Conservation (phyloP, 2,888 invertebrate genomes). For the Acronicta psi region DNA sequence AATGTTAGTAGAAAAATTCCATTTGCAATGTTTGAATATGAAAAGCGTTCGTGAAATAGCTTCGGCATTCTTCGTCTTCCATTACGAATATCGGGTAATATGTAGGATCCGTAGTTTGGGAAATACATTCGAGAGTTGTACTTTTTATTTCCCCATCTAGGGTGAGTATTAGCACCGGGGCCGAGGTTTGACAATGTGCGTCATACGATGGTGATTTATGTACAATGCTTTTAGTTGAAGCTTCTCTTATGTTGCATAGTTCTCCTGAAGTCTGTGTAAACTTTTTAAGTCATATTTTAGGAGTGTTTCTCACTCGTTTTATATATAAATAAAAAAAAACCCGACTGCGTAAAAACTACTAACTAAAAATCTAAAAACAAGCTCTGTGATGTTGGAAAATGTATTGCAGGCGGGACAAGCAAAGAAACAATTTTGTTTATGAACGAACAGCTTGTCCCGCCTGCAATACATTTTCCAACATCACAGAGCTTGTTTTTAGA, state of each 20-base stretch:
- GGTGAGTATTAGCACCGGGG: constrained; percentile 5
- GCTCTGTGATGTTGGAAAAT: too few relatives aligned
- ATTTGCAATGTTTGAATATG: constrained; percentile 51
- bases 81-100: constrained; percentile 52
- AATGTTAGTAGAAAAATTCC: constrained; percentile 50
- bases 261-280: constrained; percentile 35
- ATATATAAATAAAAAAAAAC: too few relatives aligned
- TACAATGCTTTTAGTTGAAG: constrained; percentile 42
- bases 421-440: too few relatives aligned
- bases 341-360: too few relatives aligned
- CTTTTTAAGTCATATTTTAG: constrained; percentile 15
- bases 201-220: constrained; percentile 43
- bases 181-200: constrained; percentile 12
- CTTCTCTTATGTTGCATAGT: constrained; percentile 43
- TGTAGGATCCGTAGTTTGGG: constrained; percentile 31
- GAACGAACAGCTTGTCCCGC: too few relatives aligned
- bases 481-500: too few relatives aligned
- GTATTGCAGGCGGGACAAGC: too few relatives aligned
- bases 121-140: constrained; percentile 10
- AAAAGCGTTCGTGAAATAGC: constrained; percentile 45
- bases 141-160: constrained; percentile 31
- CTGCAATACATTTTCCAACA: too few relatives aligned
- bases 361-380: too few relatives aligned
- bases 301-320: too few relatives aligned
- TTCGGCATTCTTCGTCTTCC: constrained; percentile 42